Evolutionary conservation across 2,888 invertebrate genomes (phyloP).

Genomic region (Tolmerus cingulatus): DNA sequence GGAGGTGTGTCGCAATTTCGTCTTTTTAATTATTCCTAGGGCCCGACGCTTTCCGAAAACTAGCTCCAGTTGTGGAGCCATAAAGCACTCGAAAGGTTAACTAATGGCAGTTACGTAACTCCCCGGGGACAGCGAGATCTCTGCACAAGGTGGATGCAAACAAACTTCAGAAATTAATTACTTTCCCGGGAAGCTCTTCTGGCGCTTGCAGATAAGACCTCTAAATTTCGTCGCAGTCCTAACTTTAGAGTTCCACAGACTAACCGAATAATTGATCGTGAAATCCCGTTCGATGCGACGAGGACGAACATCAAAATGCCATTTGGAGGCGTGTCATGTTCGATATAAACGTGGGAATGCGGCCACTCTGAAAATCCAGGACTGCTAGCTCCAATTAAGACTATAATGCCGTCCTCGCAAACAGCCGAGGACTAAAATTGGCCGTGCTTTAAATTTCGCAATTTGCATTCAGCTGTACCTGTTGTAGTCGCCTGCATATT

Average conservation of each 20-base stretch:
- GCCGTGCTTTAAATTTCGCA: background rate
- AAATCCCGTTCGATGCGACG: background rate
- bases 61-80: background rate
- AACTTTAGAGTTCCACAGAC: background rate
- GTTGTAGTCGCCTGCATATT: background rate
- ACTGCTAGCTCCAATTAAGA: background rate
- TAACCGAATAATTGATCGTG: background rate
- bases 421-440: background rate
- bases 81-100: slow-evolving; percentile 11
- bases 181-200: background rate
- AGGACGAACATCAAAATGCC: background rate
- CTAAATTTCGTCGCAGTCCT: background rate
- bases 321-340: background rate
- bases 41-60: background rate
- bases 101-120: slow-evolving; percentile 15
- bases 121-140: background rate
- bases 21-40: background rate
- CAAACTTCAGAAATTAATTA: slow-evolving; percentile 1
- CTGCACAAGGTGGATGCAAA: background rate
- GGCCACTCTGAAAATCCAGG: background rate
- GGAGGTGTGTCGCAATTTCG: slow-evolving; percentile 7
- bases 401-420: background rate
- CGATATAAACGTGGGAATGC: background rate
- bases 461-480: background rate
- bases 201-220: background rate